Percentiles rank a stretch among this genome's conserved stretches.
Conservation (phyloP, 2,797 vertebrate species). For the Siniperca scherzeri region DNA sequence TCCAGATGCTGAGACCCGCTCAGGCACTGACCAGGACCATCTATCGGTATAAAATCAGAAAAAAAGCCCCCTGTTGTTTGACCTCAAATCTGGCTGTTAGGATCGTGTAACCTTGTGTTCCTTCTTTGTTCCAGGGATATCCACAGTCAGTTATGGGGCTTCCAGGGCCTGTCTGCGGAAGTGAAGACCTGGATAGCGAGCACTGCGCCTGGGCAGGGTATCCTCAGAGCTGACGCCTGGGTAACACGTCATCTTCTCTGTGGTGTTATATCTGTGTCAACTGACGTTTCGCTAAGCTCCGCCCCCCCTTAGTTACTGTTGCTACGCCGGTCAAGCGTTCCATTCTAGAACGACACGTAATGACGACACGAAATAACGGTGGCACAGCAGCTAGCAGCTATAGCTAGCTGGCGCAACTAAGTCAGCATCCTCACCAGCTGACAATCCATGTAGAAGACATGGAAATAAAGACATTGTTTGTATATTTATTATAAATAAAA, state of each 20-base stretch:
- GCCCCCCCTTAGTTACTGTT: neutral
- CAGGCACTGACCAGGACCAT: conserved; percentile 73
- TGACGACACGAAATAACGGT: no score
- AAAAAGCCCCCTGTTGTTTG: no score
- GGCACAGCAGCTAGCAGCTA: no score
- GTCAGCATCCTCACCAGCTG: no score
- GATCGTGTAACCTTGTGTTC: neutral
- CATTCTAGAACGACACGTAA: neutral
- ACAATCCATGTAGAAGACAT: no score
- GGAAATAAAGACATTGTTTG: no score
- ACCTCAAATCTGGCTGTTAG: neutral
- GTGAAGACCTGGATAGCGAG: conserved; percentile 74
- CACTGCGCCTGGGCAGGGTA: conserved; percentile 52
- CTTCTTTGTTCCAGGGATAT: conserved; percentile 67
- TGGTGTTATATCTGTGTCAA: neutral
- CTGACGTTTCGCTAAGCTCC: neutral
- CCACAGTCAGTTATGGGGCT: conserved; percentile 59
- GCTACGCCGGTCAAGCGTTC: neutral
- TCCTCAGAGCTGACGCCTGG: conserved; percentile 70
- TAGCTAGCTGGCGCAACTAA: no score
- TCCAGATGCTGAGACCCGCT: conserved; percentile 68
- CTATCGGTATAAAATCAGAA: conserved; percentile 65
- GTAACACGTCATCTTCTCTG: conserved; percentile 61
- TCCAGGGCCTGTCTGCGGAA: conserved; percentile 65
- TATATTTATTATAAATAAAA: no score